A percentile compares a stretch with the other conserved stretches of the same genome.
These are phyloP conservation scores for Julus scanicus DNA, from an alignment of 2,888 invertebrate species.

Conservation along the genomic window DNA sequence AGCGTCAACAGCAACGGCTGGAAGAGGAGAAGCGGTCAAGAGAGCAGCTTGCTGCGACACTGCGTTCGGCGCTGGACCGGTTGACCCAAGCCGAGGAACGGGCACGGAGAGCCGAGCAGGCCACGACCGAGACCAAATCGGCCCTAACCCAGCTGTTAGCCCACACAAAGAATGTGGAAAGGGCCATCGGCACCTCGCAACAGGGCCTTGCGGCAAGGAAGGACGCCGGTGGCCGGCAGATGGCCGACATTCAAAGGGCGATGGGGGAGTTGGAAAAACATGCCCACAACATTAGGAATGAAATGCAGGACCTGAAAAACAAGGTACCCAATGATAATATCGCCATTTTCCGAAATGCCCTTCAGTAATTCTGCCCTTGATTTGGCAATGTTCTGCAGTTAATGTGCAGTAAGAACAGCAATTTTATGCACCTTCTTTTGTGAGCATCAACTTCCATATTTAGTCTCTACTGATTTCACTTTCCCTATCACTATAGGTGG, in stretches of 20 bases:
- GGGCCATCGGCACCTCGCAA: constrained; percentile 57
- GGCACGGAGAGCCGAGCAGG: constrained; percentile 57
- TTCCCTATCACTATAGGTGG: no score
- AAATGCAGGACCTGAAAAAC: not conserved
- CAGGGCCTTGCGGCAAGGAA: constrained; percentile 57
- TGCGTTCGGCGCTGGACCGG: constrained; percentile 57
- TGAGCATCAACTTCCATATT: no score
- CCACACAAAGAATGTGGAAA: constrained; percentile 58
- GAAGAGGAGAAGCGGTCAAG: constrained; percentile 59
- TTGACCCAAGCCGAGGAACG: constrained; percentile 59
- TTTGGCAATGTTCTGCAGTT: no score
- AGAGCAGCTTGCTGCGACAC: constrained; percentile 57
- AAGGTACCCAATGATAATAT: no score
- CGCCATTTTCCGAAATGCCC: no score
- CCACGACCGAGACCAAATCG: constrained; percentile 55
- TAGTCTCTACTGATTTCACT: no score
- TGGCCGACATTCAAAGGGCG: not conserved
- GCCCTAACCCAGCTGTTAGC: constrained; percentile 52
- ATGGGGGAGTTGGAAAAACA: not conserved
- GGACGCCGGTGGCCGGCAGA: constrained; percentile 49
- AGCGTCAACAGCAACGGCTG: constrained; percentile 59
- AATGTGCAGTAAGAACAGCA: no score
- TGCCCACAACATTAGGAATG: not conserved
- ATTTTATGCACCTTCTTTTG: no score
- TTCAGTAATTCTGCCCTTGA: no score